phyloP scores from a whole-genome alignment of 2,888 invertebrate species.

The Tortricodes alternella region DNA sequence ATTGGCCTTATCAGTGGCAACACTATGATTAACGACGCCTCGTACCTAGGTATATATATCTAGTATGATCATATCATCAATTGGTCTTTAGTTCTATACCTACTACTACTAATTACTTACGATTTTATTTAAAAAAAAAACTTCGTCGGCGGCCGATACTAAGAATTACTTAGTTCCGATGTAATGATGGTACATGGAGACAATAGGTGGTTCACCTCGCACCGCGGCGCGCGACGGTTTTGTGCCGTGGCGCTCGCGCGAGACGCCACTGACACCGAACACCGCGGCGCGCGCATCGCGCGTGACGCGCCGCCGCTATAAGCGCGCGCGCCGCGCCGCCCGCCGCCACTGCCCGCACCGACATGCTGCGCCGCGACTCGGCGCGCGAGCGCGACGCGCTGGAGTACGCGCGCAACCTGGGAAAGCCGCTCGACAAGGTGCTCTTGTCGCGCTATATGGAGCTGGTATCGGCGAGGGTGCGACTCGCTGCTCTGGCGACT shows the following conservation, averaged over 20 bases:
- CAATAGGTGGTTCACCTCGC: not conserved
- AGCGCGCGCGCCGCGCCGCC: not conserved
- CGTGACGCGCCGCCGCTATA: not conserved
- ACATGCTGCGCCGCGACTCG: conserved; percentile 21
- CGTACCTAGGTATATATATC: too few species aligned
- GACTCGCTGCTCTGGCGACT: conserved; percentile 6
- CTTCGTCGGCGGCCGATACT: too few species aligned
- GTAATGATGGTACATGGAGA: not conserved
- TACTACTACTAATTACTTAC: too few species aligned
- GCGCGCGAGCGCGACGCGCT: conserved; percentile 20
- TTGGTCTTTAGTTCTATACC: too few species aligned
- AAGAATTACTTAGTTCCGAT: too few species aligned
- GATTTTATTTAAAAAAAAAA: too few species aligned
- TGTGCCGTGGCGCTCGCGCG: not conserved
- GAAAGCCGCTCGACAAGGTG: not conserved
- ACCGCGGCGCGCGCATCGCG: not conserved
- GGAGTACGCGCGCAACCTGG: conserved; percentile 15
- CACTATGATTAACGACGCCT: too few species aligned
- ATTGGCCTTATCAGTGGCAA: too few species aligned
- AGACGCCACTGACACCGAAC: not conserved
- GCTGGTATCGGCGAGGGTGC: conserved; percentile 20
- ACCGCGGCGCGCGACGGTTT: too few species aligned
- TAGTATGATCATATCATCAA: too few species aligned
- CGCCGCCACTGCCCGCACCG: not conserved
- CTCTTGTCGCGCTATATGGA: conserved; percentile 15